A percentile compares a stretch with the other conserved stretches of the same genome.
Evolutionary conservation across 1,140 invertebrate species (phyloP).

Genomic region (Drosophila melanica): DNA sequence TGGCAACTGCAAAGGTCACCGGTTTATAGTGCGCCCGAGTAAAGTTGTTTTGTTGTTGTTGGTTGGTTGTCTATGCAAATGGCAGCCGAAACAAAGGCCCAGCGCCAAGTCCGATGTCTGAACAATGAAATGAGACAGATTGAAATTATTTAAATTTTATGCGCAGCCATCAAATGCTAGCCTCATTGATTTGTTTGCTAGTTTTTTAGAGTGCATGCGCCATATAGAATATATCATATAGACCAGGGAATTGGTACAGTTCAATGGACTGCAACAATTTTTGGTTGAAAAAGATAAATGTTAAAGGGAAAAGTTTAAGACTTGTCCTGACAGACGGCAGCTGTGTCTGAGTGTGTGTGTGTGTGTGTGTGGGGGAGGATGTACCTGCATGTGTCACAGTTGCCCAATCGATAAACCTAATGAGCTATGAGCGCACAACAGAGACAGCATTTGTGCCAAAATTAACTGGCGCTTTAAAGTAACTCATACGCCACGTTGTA

Average conservation of each 20-base stretch:
- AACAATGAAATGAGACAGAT: slow-evolving; percentile 61
- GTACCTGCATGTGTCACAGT: slow-evolving; percentile 3
- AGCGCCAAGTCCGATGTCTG: not conserved
- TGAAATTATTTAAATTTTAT: slow-evolving; percentile 77
- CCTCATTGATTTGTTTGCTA: slow-evolving; percentile 73
- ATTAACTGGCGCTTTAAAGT: slow-evolving; percentile 50
- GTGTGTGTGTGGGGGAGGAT: slow-evolving; percentile 11
- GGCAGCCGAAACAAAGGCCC: slow-evolving; percentile 42
- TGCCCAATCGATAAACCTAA: slow-evolving; percentile 69
- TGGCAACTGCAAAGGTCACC: slow-evolving; percentile 58
- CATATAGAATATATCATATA: slow-evolving; percentile 1
- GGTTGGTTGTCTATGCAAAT: slow-evolving; percentile 58
- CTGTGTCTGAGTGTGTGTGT: slow-evolving; percentile 7
- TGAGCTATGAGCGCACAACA: slow-evolving; percentile 63
- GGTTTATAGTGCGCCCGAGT: slow-evolving; percentile 52
- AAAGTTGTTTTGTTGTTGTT: slow-evolving; percentile 44
- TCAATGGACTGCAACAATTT: slow-evolving; percentile 47
- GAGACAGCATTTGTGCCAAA: slow-evolving; percentile 61
- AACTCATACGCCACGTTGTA: slow-evolving; percentile 40
- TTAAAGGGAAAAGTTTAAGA: slow-evolving; percentile 41
- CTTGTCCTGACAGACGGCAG: slow-evolving; percentile 16
- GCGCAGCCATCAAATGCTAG: slow-evolving; percentile 50
- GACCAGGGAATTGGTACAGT: slow-evolving; percentile 31
- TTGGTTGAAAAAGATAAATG: slow-evolving; percentile 35
- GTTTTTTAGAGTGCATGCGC: slow-evolving; percentile 18